A percentile compares a stretch with the other conserved stretches of the same genome.
These are phyloP conservation scores for Drosophila rellima DNA, from an alignment of 2,888 invertebrate species.

Conservation along the genomic window DNA sequence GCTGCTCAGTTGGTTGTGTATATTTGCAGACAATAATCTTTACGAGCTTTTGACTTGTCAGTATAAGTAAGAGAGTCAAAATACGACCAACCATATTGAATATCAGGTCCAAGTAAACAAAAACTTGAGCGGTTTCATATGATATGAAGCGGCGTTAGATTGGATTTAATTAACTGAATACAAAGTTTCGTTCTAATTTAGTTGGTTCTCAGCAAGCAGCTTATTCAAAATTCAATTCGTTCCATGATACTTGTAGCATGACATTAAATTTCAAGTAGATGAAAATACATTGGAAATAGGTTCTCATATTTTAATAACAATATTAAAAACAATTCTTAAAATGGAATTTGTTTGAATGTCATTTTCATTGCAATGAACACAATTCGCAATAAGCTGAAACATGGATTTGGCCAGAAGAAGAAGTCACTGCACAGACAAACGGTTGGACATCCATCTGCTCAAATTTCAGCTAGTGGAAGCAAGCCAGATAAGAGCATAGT, in stretches of 20 bases:
- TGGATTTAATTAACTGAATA: no score
- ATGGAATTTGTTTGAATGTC: constrained; percentile 17
- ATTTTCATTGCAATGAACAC: constrained; percentile 28
- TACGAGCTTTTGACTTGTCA: constrained; percentile 28
- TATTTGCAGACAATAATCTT: constrained; percentile 26
- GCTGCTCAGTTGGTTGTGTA: constrained; percentile 8
- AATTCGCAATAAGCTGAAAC: constrained; percentile 4
- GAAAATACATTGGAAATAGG: constrained; percentile 20
- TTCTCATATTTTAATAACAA: background rate
- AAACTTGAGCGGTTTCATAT: constrained; percentile 3
- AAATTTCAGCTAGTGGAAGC: background rate
- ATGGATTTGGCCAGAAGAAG: constrained; percentile 15
- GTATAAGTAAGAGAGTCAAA: background rate
- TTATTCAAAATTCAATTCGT: background rate
- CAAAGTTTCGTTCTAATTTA: background rate
- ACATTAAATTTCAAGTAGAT: constrained; percentile 33
- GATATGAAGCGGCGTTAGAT: background rate
- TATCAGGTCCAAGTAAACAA: constrained; percentile 22
- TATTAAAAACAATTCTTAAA: constrained; percentile 1
- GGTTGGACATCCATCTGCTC: background rate
- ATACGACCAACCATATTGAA: background rate
- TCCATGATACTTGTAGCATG: constrained; percentile 20
- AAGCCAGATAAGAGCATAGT: background rate
- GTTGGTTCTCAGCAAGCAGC: background rate
- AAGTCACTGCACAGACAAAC: background rate